Conservation (phyloP, 37 sponge, comb jelly and placozoan genomes). For the Agelas oroides region DNA sequence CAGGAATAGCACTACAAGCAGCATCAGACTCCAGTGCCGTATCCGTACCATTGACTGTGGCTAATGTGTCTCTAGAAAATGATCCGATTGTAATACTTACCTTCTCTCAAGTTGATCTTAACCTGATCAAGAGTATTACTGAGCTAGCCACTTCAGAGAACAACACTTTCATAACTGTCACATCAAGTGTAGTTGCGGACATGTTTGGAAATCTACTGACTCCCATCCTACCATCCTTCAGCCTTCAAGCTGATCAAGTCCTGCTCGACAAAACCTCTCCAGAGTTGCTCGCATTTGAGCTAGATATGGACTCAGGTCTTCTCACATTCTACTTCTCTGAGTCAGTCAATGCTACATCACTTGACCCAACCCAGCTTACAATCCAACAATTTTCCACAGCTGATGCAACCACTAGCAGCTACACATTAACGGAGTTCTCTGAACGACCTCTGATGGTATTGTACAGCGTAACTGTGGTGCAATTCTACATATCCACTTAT, state of each 20-base stretch:
- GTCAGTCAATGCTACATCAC: constrained; percentile 68
- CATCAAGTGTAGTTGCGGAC: constrained; percentile 48
- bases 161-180: constrained; percentile 73
- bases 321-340: constrained; percentile 85
- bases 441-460: background rate
- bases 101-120: constrained; percentile 67
- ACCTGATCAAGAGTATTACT: constrained; percentile 68
- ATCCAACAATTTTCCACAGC: constrained; percentile 13
- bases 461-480: constrained; percentile 38
- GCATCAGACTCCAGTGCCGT: constrained; percentile 2
- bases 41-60: constrained; percentile 26
- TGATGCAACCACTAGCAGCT: background rate
- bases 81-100: constrained; percentile 38
- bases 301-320: constrained; percentile 72
- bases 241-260: constrained; percentile 41
- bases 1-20: constrained; percentile 53
- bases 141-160: constrained; percentile 65
- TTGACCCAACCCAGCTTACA: constrained; percentile 68
- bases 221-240: constrained; percentile 16
- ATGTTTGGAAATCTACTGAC: constrained; percentile 73
- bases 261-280: constrained; percentile 68
- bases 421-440: constrained; percentile 42
- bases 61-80: constrained; percentile 26
- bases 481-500: constrained; percentile 49
- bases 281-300: constrained; percentile 46